phyloP scores from a whole-genome alignment of 2,888 invertebrate genomes.

The Neelides folsomi region DNA sequence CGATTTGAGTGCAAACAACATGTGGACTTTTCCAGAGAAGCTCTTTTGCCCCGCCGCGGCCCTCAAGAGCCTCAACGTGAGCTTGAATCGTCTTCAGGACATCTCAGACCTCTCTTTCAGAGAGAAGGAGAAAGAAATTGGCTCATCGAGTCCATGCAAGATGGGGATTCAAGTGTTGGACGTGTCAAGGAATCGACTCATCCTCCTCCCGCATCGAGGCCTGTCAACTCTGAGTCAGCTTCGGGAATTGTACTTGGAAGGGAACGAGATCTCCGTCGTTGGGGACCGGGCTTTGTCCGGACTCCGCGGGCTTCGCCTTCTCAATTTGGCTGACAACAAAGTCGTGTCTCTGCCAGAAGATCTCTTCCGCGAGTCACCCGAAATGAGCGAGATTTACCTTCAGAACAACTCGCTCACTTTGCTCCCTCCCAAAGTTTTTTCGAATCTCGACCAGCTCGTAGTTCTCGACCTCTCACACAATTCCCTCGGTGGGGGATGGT shows the following conservation, averaged over 20 bases:
- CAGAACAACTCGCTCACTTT: constrained; percentile 83
- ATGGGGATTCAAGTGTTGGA: constrained; percentile 71
- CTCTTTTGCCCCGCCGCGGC: constrained; percentile 68
- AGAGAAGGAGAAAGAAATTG: constrained; percentile 43
- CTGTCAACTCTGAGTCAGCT: constrained; percentile 66
- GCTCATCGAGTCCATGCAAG: constrained; percentile 45
- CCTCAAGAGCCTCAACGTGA: constrained; percentile 70
- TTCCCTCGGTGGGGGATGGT: constrained; percentile 72
- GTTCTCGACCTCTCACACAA: constrained; percentile 74
- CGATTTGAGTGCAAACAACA: constrained; percentile 75
- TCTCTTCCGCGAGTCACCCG: constrained; percentile 63
- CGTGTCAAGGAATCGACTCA: constrained; percentile 70
- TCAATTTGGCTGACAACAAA: constrained; percentile 82
- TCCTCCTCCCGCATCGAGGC: constrained; percentile 65
- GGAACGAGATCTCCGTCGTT: constrained; percentile 78
- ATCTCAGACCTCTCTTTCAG: constrained; percentile 73
- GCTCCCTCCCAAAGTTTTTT: constrained; percentile 68
- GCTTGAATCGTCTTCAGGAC: constrained; percentile 74
- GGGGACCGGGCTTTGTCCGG: constrained; percentile 70
- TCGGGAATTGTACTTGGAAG: constrained; percentile 65
- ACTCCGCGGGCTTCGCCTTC: constrained; percentile 63
- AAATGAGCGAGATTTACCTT: constrained; percentile 74
- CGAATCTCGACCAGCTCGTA: constrained; percentile 66
- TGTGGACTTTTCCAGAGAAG: constrained; percentile 75
- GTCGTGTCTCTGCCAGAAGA: constrained; percentile 74